A percentile compares a stretch with the other conserved stretches of the same genome.
Evolutionary conservation across 2,888 invertebrate species (phyloP).

Genomic region (Hydroisotoma schaefferi): DNA sequence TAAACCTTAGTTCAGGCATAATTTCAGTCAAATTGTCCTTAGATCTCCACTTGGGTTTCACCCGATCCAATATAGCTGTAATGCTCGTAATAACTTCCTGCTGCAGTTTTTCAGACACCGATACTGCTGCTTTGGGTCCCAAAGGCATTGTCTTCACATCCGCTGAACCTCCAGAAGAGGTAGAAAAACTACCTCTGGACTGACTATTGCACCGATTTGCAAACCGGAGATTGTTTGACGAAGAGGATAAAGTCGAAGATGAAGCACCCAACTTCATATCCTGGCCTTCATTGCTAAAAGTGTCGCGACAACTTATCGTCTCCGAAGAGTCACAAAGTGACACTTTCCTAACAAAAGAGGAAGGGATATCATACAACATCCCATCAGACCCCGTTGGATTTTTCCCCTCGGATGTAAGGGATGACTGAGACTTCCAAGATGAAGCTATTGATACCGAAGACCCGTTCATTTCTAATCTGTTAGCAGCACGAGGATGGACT

Average conservation of each 20-base stretch:
- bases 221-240: background rate
- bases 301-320: constrained; percentile 48
- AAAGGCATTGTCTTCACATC: constrained; percentile 64
- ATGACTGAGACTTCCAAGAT: background rate
- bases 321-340: constrained; percentile 28
- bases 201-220: background rate
- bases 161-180: background rate
- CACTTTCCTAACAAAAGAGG: constrained; percentile 24
- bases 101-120: constrained; percentile 69
- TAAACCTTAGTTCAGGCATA: constrained; percentile 46
- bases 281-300: constrained; percentile 36
- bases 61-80: constrained; percentile 71
- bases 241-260: constrained; percentile 17
- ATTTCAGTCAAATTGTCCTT: constrained; percentile 69
- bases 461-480: background rate
- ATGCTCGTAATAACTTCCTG: constrained; percentile 78
- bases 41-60: constrained; percentile 72
- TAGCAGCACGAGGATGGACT: background rate
- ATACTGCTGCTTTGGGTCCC: constrained; percentile 71
- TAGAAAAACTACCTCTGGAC: background rate
- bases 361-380: constrained; percentile 32
- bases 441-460: constrained; percentile 8
- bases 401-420: background rate
- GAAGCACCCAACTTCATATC: constrained; percentile 19
- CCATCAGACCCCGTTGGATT: background rate